These are phyloP conservation scores for Sciurus vulgaris DNA, from an alignment of 2,797 vertebrate species.

Conservation along the genomic window DNA sequence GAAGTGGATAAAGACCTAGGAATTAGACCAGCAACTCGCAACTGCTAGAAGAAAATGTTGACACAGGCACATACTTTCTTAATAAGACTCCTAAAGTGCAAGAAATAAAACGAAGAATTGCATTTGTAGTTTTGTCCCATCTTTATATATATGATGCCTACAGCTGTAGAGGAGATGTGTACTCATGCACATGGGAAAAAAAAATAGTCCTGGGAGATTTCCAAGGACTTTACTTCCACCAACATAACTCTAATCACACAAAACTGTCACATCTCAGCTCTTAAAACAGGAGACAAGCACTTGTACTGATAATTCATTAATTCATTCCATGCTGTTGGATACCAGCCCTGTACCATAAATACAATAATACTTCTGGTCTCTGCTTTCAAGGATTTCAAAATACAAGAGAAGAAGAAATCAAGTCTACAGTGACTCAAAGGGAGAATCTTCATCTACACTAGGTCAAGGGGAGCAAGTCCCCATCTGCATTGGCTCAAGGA, in stretches of 20 bases:
- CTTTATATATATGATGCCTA: neutral
- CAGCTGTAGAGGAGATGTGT: neutral
- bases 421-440: too few species aligned
- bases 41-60: too few species aligned
- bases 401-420: neutral
- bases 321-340: neutral
- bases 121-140: neutral
- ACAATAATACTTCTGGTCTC: neutral
- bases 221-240: neutral
- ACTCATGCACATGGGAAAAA: neutral
- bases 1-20: too few species aligned
- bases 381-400: conserved; percentile 36
- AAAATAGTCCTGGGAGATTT: neutral
- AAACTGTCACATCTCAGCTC: neutral
- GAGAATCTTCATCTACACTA: too few species aligned
- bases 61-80: too few species aligned
- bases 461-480: too few species aligned
- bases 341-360: neutral
- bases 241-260: neutral
- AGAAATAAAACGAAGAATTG: too few species aligned
- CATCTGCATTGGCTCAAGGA: too few species aligned
- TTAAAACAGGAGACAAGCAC: neutral
- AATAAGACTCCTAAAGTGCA: too few species aligned
- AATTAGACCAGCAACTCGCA: too few species aligned
- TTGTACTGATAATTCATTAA: neutral